Base-by-base conservation (phyloP, 2,113 vertebrate genomes). In the Saguinus imperator region DNA sequence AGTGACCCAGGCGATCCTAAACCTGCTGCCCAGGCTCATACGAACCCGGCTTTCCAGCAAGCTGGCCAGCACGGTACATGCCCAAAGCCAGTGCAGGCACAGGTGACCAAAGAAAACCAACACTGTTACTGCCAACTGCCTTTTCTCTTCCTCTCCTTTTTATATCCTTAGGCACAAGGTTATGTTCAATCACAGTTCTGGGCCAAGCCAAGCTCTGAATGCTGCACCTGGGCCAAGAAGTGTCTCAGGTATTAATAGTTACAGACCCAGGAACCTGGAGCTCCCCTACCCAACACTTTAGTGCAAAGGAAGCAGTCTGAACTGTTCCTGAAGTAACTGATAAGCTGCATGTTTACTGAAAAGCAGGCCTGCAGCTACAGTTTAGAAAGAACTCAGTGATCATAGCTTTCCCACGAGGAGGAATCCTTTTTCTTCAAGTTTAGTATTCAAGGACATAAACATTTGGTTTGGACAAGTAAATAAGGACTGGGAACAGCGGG, bases 371-470 rank as follows among this genome's bases (percentile, higher is more conserved):
- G 50, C 20, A 48, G 79, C 86, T 32, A 77, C 43, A 32, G 48
- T 66, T 75, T 35, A 66, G 87, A 94, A 89, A 97, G 83, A 85
- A 66, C 70, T 79, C 32, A 8, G 76, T 18, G 84, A 85, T 52
- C 68, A n/a, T 23, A 32, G 87, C 84, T 94, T 94, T 97, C 96
- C 95, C 95, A 95, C 0, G 50, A 92, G 45, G 86, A 91, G 40
- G 70, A 95, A 88, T 79, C 77, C 82, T 96, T 94, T 95, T 92
- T 73, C 97, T 93, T 89, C 80, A 89, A 97, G 95, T 95, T 97
- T 96, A 97, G 92, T 93, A 97, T 92, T 96, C 94, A 97, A 89
- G 92, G 97, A 85, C 96, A 94, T 96, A 96, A 98, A 96, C 97
- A 97, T 95, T 97, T 96, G 87, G 96, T 96, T 98, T 96, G 92